A percentile compares a stretch with the other conserved stretches of the same genome.
Conservation (phyloP, 2,113 vertebrate genomes). For the Elgaria multicarinata region DNA sequence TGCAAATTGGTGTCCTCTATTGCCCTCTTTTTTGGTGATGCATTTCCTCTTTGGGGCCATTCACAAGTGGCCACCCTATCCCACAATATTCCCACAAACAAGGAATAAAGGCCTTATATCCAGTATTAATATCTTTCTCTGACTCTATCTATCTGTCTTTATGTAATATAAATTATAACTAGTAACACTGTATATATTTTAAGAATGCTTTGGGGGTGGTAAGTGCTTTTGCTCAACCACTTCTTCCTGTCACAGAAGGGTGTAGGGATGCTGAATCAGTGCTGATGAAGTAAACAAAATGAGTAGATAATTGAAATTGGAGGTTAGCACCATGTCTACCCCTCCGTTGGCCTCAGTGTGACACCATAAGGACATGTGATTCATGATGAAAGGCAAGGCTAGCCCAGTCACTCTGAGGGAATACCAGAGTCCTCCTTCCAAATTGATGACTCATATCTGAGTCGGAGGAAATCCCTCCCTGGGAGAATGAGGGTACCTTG, state of each 20-base stretch:
- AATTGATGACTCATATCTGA: slow-evolving; percentile 72
- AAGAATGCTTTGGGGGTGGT: slow-evolving; percentile 34
- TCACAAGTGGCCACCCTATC: no score
- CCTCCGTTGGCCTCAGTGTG: slow-evolving; percentile 33
- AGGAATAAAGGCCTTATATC: no score
- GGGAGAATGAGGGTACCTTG: slow-evolving; percentile 57
- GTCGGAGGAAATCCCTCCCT: slow-evolving; percentile 76
- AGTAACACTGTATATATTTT: no score
- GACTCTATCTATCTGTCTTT: no score
- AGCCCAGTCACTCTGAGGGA: slow-evolving; percentile 69
- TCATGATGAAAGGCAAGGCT: slow-evolving; percentile 66
- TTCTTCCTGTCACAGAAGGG: slow-evolving; percentile 50
- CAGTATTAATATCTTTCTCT: no score
- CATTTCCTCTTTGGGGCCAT: no score
- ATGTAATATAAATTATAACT: no score
- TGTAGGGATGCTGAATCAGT: slow-evolving; percentile 52
- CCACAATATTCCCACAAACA: no score
- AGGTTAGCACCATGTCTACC: slow-evolving; percentile 9
- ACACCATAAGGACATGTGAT: slow-evolving; percentile 60
- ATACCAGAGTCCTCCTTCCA: slow-evolving; percentile 69
- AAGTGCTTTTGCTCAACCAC: slow-evolving; percentile 41
- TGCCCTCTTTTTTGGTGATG: no score
- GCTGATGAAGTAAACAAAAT: slow-evolving; percentile 60
- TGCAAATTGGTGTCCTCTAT: no score
- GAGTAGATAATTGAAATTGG: slow-evolving; percentile 64